Conservation (phyloP, 1,140 invertebrate genomes). For the Drosophila mauritiana region DNA sequence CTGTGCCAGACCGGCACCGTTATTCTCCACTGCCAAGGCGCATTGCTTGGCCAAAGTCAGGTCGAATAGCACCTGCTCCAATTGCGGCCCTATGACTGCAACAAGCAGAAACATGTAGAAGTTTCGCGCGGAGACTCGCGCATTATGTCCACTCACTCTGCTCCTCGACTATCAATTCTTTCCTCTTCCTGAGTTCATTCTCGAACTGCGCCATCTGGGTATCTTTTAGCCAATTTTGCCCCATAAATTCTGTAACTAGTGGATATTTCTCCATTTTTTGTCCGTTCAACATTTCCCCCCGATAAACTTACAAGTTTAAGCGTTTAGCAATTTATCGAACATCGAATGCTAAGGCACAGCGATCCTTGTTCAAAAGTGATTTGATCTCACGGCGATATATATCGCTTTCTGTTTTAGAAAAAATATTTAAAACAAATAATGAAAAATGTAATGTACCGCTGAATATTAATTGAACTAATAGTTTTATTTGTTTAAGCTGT, state of each 20-base stretch:
- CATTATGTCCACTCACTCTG: neutral
- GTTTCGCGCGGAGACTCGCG: neutral
- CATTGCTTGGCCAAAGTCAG: neutral
- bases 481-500: too few relatives aligned
- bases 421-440: neutral
- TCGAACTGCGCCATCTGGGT: neutral
- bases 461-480: too few relatives aligned
- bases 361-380: neutral
- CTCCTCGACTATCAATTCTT: too few relatives aligned
- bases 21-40: neutral
- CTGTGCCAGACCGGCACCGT: neutral
- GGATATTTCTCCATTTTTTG: slow-evolving; percentile 1
- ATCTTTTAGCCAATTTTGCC: neutral
- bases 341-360: too few relatives aligned
- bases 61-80: neutral
- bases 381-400: neutral
- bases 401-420: neutral
- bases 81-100: neutral
- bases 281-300: neutral
- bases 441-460: too few relatives aligned
- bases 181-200: neutral
- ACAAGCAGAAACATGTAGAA: neutral
- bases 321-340: neutral
- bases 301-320: slow-evolving; percentile 2
- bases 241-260: neutral